Conservation (phyloP, 2,113 vertebrate genomes). For the Saguinus imperator region DNA sequence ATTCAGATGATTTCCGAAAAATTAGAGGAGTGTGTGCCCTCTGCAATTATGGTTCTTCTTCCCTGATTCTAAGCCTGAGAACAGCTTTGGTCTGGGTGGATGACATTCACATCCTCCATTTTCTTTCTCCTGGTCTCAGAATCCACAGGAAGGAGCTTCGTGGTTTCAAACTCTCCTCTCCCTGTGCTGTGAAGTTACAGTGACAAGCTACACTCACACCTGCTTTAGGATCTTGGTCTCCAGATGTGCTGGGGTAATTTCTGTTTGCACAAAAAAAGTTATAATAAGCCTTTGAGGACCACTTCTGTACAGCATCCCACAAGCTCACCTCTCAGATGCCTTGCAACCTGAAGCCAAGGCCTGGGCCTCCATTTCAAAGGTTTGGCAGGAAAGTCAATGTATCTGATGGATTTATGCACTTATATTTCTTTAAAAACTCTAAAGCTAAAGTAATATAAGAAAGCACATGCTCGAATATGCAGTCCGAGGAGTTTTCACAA, state of each 20-base stretch:
- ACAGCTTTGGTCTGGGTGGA: no score
- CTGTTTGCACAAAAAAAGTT: neutral
- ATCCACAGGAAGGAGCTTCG: neutral
- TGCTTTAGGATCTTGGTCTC: neutral
- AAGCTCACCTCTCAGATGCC: accelerated
- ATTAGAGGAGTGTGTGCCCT: neutral
- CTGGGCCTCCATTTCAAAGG: neutral
- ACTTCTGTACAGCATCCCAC: neutral
- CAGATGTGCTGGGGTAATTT: neutral
- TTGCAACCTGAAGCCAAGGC: neutral
- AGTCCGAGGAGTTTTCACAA: accelerated
- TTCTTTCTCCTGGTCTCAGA: accelerated
- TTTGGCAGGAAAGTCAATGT: neutral
- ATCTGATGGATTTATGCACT: neutral
- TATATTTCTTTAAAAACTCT: neutral
- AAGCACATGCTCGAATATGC: accelerated
- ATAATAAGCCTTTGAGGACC: neutral
- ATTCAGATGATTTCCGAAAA: neutral
- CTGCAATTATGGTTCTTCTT: accelerated
- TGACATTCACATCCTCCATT: accelerated
- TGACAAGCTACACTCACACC: accelerated
- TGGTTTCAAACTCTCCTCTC: neutral
- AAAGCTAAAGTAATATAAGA: neutral
- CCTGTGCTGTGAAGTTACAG: neutral
- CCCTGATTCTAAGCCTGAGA: neutral